A percentile compares a stretch with the other conserved stretches of the same genome.
phyloP scores from a whole-genome alignment of 1,140 invertebrate genomes.

The Drosophila ogumai region DNA sequence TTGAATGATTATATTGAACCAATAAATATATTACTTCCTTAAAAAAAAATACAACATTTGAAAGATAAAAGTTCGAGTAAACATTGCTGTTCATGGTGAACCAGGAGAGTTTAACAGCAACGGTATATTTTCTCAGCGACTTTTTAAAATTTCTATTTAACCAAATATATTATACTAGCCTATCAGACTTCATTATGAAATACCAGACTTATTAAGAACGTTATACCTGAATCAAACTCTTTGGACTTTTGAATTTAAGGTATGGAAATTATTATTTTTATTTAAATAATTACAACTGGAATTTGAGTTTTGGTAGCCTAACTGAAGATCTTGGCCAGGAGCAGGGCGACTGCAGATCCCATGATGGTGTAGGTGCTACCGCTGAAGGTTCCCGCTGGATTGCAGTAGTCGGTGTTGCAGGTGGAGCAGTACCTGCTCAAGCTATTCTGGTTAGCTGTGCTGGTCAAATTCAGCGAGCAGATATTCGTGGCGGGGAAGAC shows the following conservation, averaged over 20 bases:
- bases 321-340: slow-evolving; percentile 47
- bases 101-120: neutral
- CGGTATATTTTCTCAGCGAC: neutral
- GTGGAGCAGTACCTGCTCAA: slow-evolving; percentile 2
- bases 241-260: neutral
- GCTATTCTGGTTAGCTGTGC: neutral
- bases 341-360: slow-evolving; percentile 28
- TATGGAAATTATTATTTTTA: neutral
- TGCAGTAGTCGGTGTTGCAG: slow-evolving; percentile 45
- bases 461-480: slow-evolving; percentile 28
- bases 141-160: neutral
- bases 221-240: neutral
- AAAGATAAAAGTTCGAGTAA: neutral
- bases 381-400: slow-evolving; percentile 60
- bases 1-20: neutral
- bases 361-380: slow-evolving; percentile 53
- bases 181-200: neutral
- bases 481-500: slow-evolving; percentile 21
- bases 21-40: neutral
- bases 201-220: neutral
- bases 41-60: neutral
- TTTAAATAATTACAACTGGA: slow-evolving; percentile 18
- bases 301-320: neutral
- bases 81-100: neutral
- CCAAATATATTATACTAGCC: neutral